Evolutionary conservation across 2,113 vertebrate genomes (phyloP).

Genomic region (Melospiza melodia): DNA sequence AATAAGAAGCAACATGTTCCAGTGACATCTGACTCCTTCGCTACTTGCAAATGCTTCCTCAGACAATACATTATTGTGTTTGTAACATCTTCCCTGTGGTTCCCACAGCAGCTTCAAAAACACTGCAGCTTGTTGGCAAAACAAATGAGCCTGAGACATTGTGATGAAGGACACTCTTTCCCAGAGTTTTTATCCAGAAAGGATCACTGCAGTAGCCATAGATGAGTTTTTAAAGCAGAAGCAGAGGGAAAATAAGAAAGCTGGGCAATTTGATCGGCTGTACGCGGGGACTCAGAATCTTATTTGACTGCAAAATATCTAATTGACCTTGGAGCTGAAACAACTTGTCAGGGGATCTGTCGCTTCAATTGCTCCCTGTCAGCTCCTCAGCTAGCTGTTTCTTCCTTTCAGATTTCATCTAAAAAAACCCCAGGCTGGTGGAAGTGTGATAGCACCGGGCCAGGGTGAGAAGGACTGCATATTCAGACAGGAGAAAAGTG

Average conservation of each 20-base stretch:
- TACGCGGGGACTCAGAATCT: background rate
- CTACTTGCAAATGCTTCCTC: background rate
- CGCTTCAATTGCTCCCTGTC: background rate
- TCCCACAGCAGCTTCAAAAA: background rate
- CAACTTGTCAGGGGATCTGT: background rate
- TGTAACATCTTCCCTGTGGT: background rate
- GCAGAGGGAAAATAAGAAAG: slow-evolving; percentile 16
- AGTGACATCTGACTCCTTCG: background rate
- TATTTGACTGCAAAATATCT: slow-evolving; percentile 41
- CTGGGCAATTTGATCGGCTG: background rate
- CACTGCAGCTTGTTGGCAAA: slow-evolving; percentile 36
- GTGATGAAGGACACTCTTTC: background rate
- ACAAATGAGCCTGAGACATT: slow-evolving; percentile 16
- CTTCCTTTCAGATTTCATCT: background rate
- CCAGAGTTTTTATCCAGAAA: background rate
- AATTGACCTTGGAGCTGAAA: slow-evolving; percentile 51
- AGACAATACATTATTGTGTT: slow-evolving; percentile 29
- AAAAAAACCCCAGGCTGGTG: background rate
- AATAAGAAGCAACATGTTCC: background rate
- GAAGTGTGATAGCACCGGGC: background rate
- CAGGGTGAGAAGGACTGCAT: background rate
- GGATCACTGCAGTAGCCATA: background rate
- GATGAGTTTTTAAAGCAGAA: background rate
- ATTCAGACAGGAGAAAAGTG: background rate
- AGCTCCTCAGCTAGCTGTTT: background rate